Base-by-base conservation (phyloP, 2,888 invertebrate genomes). In the Spialia ferax region DNA sequence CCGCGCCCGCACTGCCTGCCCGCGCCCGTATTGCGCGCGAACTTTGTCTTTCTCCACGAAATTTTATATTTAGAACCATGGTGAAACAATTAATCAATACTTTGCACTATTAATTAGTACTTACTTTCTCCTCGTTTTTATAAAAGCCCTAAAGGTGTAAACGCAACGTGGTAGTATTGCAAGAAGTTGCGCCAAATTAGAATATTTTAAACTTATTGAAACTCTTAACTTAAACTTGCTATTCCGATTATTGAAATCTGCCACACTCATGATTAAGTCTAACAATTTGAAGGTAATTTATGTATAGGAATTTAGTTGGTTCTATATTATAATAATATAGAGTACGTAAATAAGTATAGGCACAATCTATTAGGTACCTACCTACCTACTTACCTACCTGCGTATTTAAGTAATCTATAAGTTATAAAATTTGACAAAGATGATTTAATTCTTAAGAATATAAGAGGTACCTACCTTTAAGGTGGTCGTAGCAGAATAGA, bases 1-100 rank as follows among this genome's bases (percentile, higher is more conserved):
- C 83, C 85, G 86, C 84, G 82, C 82, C 80, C 84, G 81, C 82
- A 79, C 79, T 83, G 80, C 83, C 88, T 79, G 83, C 88, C 82
- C 82, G 80, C 88, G 88, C 88, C 89, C 91, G 88, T 90, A 89
- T 90, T 92, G 93, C 93, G 93, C 93, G 93, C 92, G 89, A 93
- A 93, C 91, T 93, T 93, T 89, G 92, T 91, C 91, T 92, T 92
- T 86, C 89, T 89, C 87, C 82, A 88, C 88, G 86, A 87, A 89
- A 92, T 92, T 93, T 93, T 93, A 93, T 93, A 93, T 93, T 93
- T 92, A 93, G 93, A 91, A 88, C 87, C 91, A 91, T 90, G 91
- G 89, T 90, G 88, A 90, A 92, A 89, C 89, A 87, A 92, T 90
- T 93, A 89, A 93, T 93, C 93, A 87, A 92, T 93, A 91, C 88